Base-by-base conservation (phyloP, 2,113 vertebrate species). In the Bettongia penicillata region DNA sequence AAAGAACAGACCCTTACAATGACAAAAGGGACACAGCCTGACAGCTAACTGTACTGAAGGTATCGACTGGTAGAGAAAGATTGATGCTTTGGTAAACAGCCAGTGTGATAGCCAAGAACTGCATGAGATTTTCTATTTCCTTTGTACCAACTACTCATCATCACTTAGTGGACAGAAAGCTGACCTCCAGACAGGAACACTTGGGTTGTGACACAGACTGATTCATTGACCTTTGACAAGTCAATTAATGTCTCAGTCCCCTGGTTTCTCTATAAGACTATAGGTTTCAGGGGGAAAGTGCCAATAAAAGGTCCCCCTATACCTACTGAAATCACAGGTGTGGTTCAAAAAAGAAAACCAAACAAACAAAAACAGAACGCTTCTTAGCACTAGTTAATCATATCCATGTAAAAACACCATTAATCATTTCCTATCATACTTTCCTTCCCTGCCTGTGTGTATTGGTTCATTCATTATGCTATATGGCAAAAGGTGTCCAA, bases 351-450 rank as follows among this genome's bases (percentile, higher is more conserved):
- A 4, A 37, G n/a, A 68, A 48, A 48, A 48, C n/a, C 12, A 68
- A n/a, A 37, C 31, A 68, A 68, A 37, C 28, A 68, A 68, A 77
- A 19, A 51, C 51, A 43, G 43, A 1, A 16, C 68, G 19, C 68
- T 43, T 5, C 6, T 84, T 23, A 22, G 6, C 19, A 84, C 31
- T 37, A 22, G 14, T 84, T 43, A 97, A 90, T 97, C 92, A 22
- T 68, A 48, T 0, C 47, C 92, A 53, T 28, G 93, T 24, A 4
- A 84, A 92, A 53, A 37, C 50, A 0, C 6, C 0, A 0, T 92
- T 92, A 97, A 77, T 94, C 89, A 91, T 89, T 92, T 95, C 61
- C 92, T 6, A 0, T 48, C 16, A 91, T 94, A 77, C 95, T 89
- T 92, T 92, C 61, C 31, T 68, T 90, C 92, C 91, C 91, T 96